Evolutionary conservation across 2,888 invertebrate species (phyloP).

Genomic region (Conops quadrifasciatus): DNA sequence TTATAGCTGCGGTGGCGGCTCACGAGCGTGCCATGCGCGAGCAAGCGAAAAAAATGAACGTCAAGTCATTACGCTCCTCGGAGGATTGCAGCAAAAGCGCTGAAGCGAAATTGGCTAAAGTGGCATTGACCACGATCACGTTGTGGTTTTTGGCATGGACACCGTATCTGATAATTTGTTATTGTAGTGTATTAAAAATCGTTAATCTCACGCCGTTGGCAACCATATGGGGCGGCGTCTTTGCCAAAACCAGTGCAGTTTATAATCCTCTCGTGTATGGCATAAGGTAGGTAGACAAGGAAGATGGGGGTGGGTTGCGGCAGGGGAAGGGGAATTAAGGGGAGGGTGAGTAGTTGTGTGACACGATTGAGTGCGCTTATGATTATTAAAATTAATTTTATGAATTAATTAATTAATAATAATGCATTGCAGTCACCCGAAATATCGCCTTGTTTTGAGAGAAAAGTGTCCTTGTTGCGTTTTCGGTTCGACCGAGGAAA

Average conservation of each 20-base stretch:
- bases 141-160: constrained; percentile 77
- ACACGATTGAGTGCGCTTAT: neutral
- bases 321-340: too few relatives aligned
- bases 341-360: too few relatives aligned
- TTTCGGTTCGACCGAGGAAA: constrained; percentile 49
- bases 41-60: constrained; percentile 71
- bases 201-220: constrained; percentile 78
- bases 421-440: constrained; percentile 67
- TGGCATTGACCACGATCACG: constrained; percentile 70
- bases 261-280: constrained; percentile 70
- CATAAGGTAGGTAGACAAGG: constrained; percentile 66
- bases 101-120: constrained; percentile 69
- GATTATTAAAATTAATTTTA: neutral
- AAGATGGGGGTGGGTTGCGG: too few relatives aligned
- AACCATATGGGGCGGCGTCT: constrained; percentile 74
- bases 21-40: constrained; percentile 69
- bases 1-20: constrained; percentile 68
- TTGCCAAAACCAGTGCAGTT: constrained; percentile 69
- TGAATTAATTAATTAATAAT: neutral
- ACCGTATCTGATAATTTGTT: constrained; percentile 83
- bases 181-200: constrained; percentile 77
- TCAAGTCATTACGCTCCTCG: constrained; percentile 68
- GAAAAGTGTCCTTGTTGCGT: constrained; percentile 69
- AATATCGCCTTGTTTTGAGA: constrained; percentile 69
- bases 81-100: constrained; percentile 66